Evolutionary conservation across 2,797 vertebrate species (phyloP), one percentile per base, ranked within the genome.

Genomic region (Mareca penelope): DNA sequence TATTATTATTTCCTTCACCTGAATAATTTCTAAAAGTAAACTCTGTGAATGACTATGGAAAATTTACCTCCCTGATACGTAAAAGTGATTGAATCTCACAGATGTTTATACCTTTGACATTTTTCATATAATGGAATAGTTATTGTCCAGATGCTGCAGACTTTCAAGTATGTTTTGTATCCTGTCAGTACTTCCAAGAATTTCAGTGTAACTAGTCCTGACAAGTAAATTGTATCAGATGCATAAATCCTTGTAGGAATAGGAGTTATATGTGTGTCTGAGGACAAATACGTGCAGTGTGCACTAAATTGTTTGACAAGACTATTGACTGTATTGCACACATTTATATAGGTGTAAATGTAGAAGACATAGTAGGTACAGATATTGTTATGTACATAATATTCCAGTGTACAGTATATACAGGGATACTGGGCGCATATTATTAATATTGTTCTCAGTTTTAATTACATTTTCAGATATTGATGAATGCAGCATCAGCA

Each of bases 401-500:
- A 18, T 8, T 69, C 59, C 60, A 70, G 31, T 39, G 29, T 61
- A 68, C 29, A 18, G 29, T 24, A 6, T 33, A 7, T 12, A 31
- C 19, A 14, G 28, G 28, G 39, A 64, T 42, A n/a, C 37, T 52
- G 19, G 57, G 21, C 37, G 16, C 63, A 8, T 24, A 2, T 12
- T 8, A n/a, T 70, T 88, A 86, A 81, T 50, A 44, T 37, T 67
- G 23, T n/a, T 67, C 37, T 37, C 76, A 57, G 68, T 33, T 60
- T 50, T 15, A 56, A 88, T 96, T 57, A 14, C 77, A 31, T 86
- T 96, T 82, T 71, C 97, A 99, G 99, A 99, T 86, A 97, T 99
- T n/a, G 99, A 99, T 65, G 99, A 99, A 95, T 99, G 99, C 98
- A 99, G 99, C 96, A 98, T 99, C 94, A 98, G 97, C 97, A 99